Percentiles rank a stretch among this genome's conserved stretches.
Evolutionary conservation across 1,140 invertebrate species (phyloP).

Genomic region (Listronotus bonariensis): DNA sequence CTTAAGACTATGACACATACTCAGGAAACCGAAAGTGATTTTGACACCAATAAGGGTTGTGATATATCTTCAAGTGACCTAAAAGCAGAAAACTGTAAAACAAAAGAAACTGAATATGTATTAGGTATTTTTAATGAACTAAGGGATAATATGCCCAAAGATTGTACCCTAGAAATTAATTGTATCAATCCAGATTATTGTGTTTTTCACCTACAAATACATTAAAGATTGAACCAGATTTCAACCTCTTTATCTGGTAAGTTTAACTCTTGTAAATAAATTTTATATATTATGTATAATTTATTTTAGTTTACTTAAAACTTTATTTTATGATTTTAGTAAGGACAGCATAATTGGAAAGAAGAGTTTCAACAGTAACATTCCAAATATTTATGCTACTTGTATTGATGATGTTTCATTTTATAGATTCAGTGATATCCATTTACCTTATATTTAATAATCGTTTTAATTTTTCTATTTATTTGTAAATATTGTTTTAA

Average conservation of each 20-base stretch:
- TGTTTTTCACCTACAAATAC: conserved; percentile 33
- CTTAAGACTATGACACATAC: not conserved
- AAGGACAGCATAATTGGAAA: not conserved
- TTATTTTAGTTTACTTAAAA: too few species aligned
- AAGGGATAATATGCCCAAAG: conserved; percentile 27
- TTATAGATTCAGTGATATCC: conserved; percentile 30
- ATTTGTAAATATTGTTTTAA: conserved; percentile 7
- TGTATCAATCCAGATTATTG: conserved; percentile 37
- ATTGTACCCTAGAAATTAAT: not conserved
- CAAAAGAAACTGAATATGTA: conserved; percentile 14
- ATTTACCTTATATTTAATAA: conserved; percentile 23
- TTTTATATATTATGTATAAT: too few species aligned
- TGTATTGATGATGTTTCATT: conserved; percentile 37
- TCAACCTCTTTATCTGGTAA: conserved; percentile 42
- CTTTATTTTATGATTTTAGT: not conserved
- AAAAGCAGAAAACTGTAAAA: not conserved
- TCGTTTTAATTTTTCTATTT: not conserved
- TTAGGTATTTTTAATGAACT: conserved; percentile 28
- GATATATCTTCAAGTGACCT: not conserved
- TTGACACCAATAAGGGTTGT: not conserved
- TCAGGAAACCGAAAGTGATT: not conserved
- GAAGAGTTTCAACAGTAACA: conserved; percentile 2
- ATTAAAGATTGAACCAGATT: conserved; percentile 27
- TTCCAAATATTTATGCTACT: conserved; percentile 28
- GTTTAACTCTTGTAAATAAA: conserved; percentile 4